phyloP scores from a whole-genome alignment of 2,888 invertebrate genomes.

The Torymus auratus region DNA sequence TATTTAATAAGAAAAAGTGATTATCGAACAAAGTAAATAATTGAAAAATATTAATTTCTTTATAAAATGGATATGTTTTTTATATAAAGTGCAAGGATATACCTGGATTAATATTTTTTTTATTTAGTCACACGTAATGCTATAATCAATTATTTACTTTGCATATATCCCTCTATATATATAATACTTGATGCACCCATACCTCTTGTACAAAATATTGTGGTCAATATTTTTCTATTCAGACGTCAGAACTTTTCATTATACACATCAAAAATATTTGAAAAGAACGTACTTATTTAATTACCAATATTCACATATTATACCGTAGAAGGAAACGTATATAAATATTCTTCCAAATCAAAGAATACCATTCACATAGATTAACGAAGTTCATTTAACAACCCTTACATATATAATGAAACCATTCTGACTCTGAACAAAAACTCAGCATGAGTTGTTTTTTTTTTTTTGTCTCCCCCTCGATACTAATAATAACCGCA shows the following conservation, averaged over 20 bases:
- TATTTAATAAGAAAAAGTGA: no score
- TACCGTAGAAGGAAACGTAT: no score
- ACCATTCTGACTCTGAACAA: no score
- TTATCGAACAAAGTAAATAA: slow-evolving; percentile 15
- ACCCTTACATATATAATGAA: no score
- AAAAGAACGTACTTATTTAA: not conserved
- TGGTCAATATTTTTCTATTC: not conserved
- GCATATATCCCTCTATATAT: not conserved
- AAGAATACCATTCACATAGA: no score
- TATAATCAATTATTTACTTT: slow-evolving; percentile 25
- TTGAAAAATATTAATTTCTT: not conserved
- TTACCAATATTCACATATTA: no score
- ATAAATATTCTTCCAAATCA: no score
- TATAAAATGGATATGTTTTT: not conserved
- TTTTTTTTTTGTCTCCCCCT: slow-evolving; percentile 20
- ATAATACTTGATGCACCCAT: not conserved
- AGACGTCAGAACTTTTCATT: not conserved
- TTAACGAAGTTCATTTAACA: no score
- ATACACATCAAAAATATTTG: no score
- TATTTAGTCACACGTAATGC: not conserved
- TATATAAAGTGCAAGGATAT: not conserved
- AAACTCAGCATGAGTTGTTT: slow-evolving; percentile 30
- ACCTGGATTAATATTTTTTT: no score
- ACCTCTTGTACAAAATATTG: slow-evolving; percentile 13
- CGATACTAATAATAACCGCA: slow-evolving; percentile 50